Conservation (phyloP, 2,113 vertebrate genomes). For the Anser cygnoides region DNA sequence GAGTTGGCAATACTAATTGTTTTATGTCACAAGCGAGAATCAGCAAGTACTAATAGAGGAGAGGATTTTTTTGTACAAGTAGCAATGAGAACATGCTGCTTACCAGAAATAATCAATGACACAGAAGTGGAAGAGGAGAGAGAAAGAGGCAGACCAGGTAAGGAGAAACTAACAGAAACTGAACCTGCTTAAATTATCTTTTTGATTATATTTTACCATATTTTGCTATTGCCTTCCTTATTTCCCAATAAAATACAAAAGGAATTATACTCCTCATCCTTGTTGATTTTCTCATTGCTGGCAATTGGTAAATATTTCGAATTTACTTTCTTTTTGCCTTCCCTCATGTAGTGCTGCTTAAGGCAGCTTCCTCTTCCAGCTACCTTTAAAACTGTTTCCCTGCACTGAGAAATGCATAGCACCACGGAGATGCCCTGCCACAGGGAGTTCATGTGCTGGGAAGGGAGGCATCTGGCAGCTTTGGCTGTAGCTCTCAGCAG, state of each 20-base stretch:
- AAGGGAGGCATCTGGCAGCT: not conserved
- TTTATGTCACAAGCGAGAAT: not conserved
- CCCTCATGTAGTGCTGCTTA: not conserved
- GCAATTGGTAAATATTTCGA: not conserved
- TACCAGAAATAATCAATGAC: not conserved
- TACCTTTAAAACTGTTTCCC: not conserved
- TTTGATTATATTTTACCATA: not conserved
- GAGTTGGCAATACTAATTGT: not conserved
- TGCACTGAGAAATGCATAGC: not conserved
- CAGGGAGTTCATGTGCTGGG: not conserved
- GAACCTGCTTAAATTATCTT: not conserved
- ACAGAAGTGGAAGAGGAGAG: not conserved
- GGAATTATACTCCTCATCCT: fast-evolving
- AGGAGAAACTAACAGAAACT: not conserved
- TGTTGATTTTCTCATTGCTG: not conserved
- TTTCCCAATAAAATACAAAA: not conserved
- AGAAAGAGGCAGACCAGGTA: not conserved
- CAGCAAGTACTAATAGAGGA: not conserved
- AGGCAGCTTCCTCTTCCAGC: not conserved
- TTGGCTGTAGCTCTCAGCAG: not conserved
- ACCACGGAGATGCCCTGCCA: fast-evolving
- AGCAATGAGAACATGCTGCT: not conserved
- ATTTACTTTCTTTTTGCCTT: not conserved
- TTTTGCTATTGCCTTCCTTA: not conserved
- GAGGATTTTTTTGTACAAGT: not conserved